These are phyloP conservation scores for Calliphora vomitoria DNA, from an alignment of 2,888 invertebrate genomes.

Conservation along the genomic window DNA sequence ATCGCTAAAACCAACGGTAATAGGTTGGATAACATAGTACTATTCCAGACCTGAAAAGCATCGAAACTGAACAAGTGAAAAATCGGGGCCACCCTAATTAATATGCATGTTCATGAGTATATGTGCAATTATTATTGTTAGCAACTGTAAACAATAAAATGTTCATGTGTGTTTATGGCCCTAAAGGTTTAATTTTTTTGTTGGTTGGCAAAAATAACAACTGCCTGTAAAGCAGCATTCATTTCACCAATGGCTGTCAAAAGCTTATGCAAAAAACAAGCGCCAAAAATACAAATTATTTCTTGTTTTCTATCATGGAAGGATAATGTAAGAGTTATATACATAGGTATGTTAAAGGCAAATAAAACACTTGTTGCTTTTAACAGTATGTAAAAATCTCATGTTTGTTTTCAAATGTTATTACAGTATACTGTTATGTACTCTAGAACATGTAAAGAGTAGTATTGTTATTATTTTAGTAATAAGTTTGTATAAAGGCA, in stretches of 20 bases:
- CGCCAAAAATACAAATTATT: not conserved
- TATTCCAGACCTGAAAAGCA: no score
- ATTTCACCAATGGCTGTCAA: not conserved
- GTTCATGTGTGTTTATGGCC: not conserved
- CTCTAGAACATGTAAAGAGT: constrained; percentile 23
- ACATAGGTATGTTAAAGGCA: not conserved
- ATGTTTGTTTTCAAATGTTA: not conserved
- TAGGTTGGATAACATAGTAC: no score
- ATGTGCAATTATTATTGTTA: constrained; percentile 17
- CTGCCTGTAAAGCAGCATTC: not conserved
- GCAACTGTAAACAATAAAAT: constrained; percentile 25
- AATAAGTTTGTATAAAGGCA: not conserved
- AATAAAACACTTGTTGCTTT: constrained; percentile 39
- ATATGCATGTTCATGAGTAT: not conserved
- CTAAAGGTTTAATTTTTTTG: constrained; percentile 2
- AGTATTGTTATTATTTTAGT: not conserved
- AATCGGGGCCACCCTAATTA: not conserved
- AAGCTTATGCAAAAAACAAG: not conserved
- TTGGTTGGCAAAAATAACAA: constrained; percentile 1
- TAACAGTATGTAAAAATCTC: not conserved
- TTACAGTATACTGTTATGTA: not conserved
- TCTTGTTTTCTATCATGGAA: not conserved
- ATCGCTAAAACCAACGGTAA: no score
- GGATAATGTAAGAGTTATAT: not conserved
- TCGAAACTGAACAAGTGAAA: no score